phyloP scores from a whole-genome alignment of 1,140 invertebrate genomes.

The Drosophila jambulina region DNA sequence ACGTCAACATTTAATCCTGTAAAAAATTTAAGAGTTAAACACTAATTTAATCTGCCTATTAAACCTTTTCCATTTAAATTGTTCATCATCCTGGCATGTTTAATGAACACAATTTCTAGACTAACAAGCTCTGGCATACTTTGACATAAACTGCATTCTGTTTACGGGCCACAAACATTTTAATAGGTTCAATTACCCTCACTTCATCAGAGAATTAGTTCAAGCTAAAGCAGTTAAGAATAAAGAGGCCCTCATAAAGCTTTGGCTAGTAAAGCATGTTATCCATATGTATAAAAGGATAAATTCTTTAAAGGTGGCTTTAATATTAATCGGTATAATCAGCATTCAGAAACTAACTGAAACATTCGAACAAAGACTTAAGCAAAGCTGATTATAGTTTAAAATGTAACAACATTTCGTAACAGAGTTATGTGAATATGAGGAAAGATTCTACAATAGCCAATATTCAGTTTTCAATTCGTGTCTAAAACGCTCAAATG shows the following conservation, averaged over 20 bases:
- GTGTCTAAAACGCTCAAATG: not conserved
- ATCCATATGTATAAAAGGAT: not conserved
- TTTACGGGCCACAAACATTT: constrained; percentile 1
- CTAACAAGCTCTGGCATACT: not conserved
- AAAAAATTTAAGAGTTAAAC: too few species aligned
- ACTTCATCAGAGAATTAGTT: constrained; percentile 32
- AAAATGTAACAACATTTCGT: not conserved
- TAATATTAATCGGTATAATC: too few species aligned
- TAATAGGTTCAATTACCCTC: constrained; percentile 22
- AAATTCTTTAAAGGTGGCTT: not conserved
- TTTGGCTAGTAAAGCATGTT: not conserved
- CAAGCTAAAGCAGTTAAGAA: not conserved
- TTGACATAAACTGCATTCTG: not conserved
- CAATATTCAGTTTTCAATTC: not conserved
- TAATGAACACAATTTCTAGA: not conserved
- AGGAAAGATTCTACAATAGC: not conserved
- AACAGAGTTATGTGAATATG: not conserved
- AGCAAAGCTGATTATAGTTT: not conserved
- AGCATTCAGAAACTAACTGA: too few species aligned
- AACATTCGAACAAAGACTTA: not conserved
- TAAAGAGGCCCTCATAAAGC: not conserved
- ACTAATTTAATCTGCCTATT: too few species aligned
- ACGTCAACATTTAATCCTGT: too few species aligned
- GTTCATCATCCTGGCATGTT: not conserved
- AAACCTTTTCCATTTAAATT: not conserved